Percentiles rank a stretch among this genome's conserved stretches.
Evolutionary conservation across 2,888 invertebrate genomes (phyloP).

Genomic region (Dicycla oo): DNA sequence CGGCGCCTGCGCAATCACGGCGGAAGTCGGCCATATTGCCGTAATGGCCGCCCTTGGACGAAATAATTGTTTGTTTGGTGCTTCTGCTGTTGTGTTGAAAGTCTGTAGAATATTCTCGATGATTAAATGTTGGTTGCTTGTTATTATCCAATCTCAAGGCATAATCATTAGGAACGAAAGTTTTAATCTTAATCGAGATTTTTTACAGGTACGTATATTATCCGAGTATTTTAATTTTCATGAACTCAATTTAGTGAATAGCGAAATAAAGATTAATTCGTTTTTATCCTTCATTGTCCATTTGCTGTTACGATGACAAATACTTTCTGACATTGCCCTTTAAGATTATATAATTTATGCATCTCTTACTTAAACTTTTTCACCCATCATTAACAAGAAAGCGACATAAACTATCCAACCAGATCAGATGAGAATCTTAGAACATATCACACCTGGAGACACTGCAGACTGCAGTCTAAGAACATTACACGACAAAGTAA

Average conservation of each 20-base stretch:
- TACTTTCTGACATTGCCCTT: not conserved
- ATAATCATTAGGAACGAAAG: not conserved
- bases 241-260: not conserved
- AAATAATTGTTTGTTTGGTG: slow-evolving; percentile 7
- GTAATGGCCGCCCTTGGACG: slow-evolving; percentile 7
- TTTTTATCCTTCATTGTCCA: not conserved
- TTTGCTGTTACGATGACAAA: not conserved
- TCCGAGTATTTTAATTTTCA: not conserved
- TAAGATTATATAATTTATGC: not conserved
- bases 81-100: not conserved
- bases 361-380: not conserved
- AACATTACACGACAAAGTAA: slow-evolving; percentile 34
- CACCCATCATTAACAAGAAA: not conserved
- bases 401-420: slow-evolving; percentile 6
- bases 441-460: slow-evolving; percentile 18
- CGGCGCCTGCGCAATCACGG: slow-evolving; percentile 27
- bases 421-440: slow-evolving; percentile 33
- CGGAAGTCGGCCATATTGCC: slow-evolving; percentile 20
- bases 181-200: not conserved
- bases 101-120: too few relatives aligned
- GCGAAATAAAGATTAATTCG: not conserved
- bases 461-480: slow-evolving; percentile 16
- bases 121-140: too few relatives aligned
- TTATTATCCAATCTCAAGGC: not conserved
- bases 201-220: not conserved